Evolutionary conservation across 2,113 vertebrate species (phyloP).

Genomic region (Gambusia holbrooki): DNA sequence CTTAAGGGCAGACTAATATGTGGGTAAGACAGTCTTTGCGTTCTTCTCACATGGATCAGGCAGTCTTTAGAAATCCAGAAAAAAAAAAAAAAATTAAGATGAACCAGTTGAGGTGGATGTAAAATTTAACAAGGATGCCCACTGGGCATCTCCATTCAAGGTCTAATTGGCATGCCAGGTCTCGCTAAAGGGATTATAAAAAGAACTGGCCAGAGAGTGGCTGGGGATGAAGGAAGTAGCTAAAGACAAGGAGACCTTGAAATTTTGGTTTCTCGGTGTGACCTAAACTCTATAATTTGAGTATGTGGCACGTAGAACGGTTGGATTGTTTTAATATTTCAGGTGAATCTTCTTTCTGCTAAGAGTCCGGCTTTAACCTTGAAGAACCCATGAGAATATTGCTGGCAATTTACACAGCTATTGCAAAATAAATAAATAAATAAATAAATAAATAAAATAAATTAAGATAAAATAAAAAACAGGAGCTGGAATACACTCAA

Average conservation of each 20-base stretch:
- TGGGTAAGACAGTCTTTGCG: neutral
- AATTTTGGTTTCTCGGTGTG: neutral
- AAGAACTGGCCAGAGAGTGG: neutral
- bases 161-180: constrained; percentile 6
- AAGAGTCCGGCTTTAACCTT: too few species aligned
- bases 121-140: neutral
- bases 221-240: neutral
- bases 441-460: too few species aligned
- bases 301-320: neutral
- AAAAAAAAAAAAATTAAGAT: neutral
- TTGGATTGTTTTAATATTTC: neutral
- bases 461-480: too few species aligned
- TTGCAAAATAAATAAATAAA: too few species aligned
- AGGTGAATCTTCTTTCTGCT: neutral
- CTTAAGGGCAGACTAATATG: neutral
- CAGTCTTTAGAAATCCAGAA: neutral
- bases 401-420: neutral
- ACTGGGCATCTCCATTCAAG: neutral
- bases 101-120: neutral
- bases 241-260: neutral
- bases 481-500: neutral
- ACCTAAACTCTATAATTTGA: neutral
- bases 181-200: neutral
- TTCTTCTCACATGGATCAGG: neutral
- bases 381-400: too few species aligned